Conservation (phyloP, 2,888 invertebrate genomes). For the Brachyopa scutellaris region DNA sequence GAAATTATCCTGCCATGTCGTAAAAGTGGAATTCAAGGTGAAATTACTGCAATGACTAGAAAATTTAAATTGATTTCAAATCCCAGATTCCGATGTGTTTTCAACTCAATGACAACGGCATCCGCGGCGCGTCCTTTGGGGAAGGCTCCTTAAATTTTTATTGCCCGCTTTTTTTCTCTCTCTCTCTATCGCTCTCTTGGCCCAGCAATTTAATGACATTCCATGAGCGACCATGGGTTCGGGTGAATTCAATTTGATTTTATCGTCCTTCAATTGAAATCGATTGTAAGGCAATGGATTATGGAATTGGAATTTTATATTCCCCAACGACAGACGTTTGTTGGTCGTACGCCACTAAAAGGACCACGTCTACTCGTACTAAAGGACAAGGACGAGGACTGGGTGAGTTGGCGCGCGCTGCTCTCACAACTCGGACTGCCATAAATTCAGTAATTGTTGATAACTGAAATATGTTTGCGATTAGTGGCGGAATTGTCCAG, state of each 20-base stretch:
- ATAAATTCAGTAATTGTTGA: constrained; percentile 66
- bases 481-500: constrained; percentile 61
- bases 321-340: constrained; percentile 36
- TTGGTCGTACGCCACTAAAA: background rate
- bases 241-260: constrained; percentile 63
- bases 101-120: constrained; percentile 5
- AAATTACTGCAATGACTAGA: constrained; percentile 64
- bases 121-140: constrained; percentile 15
- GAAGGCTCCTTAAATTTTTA: constrained; percentile 48
- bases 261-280: constrained; percentile 71
- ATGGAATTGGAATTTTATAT: constrained; percentile 66
- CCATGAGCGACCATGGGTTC: constrained; percentile 26
- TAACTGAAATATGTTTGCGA: constrained; percentile 70
- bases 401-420: background rate
- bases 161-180: constrained; percentile 22
- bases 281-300: constrained; percentile 66
- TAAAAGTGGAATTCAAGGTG: constrained; percentile 60
- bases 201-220: constrained; percentile 44
- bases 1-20: constrained; percentile 48
- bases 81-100: constrained; percentile 56
- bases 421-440: no score
- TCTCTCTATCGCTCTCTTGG: background rate
- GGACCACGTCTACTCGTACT: constrained; percentile 18
- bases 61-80: constrained; percentile 71
- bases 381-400: constrained; percentile 19